Evolutionary conservation across 2,888 invertebrate genomes (phyloP).

Genomic region (Ormyrus pomaceus): DNA sequence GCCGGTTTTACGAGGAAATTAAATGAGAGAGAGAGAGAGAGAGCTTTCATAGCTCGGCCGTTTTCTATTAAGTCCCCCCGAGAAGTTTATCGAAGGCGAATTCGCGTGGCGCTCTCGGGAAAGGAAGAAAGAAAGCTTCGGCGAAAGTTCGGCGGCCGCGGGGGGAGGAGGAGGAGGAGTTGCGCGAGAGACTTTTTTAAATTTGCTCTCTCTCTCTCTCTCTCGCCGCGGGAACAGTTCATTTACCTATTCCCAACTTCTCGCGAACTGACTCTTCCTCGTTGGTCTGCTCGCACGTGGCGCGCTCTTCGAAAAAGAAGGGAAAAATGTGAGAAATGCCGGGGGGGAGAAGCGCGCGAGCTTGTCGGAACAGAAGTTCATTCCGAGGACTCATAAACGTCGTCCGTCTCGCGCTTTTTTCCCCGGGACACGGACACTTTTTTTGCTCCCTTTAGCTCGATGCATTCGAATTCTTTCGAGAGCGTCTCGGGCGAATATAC

Average conservation of each 20-base stretch:
- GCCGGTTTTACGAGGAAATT: slow-evolving; percentile 22
- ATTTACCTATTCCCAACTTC: slow-evolving; percentile 45
- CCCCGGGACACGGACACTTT: neutral
- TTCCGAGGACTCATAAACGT: slow-evolving; percentile 50
- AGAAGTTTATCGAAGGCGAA: slow-evolving; percentile 41
- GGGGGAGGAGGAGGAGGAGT: neutral
- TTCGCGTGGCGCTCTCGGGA: neutral
- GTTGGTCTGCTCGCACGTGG: slow-evolving; percentile 19
- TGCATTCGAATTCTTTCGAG: neutral
- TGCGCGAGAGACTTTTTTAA: slow-evolving; percentile 48
- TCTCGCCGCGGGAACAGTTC: slow-evolving; percentile 28
- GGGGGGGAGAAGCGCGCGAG: neutral
- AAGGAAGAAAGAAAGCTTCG: neutral
- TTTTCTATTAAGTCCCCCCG: slow-evolving; percentile 38
- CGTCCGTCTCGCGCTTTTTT: neutral
- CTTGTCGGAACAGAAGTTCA: slow-evolving; percentile 53
- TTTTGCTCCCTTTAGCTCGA: slow-evolving; percentile 20
- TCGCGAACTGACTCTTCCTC: slow-evolving; percentile 7
- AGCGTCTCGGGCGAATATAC: neutral
- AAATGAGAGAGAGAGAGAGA: slow-evolving; percentile 2
- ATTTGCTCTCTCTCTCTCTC: slow-evolving; percentile 16
- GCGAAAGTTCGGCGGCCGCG: slow-evolving; percentile 24
- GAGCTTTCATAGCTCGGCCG: slow-evolving; percentile 2
- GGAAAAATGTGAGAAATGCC: slow-evolving; percentile 11
- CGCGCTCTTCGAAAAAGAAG: neutral